phyloP scores from a whole-genome alignment of 2,113 vertebrate species.

The Zingel zingel region DNA sequence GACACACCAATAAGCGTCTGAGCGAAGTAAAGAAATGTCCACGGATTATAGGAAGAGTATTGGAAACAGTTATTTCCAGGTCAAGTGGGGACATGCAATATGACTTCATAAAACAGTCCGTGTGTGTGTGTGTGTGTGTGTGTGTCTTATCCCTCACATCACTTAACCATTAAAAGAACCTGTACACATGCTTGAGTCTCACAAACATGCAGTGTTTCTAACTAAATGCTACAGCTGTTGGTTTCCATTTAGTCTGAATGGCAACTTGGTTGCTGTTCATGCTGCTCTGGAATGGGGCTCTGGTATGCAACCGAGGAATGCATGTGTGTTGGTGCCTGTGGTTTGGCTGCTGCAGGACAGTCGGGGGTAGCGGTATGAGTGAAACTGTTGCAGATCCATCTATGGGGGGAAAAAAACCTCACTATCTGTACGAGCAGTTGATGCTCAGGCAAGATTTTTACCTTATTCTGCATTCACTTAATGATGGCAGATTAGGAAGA shows the following conservation, averaged over 20 bases:
- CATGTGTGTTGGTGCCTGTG: slow-evolving; percentile 61
- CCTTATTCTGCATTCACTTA: background rate
- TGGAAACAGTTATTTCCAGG: background rate
- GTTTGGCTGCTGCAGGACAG: slow-evolving; percentile 52
- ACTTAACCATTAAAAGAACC: background rate
- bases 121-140: background rate
- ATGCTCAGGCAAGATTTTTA: background rate
- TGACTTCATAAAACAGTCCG: background rate
- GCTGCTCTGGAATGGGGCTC: slow-evolving; percentile 45
- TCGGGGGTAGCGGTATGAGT: slow-evolving; percentile 24
- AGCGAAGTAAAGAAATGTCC: background rate
- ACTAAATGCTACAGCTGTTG: background rate
- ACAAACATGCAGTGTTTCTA: slow-evolving; percentile 1
- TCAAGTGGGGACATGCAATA: slow-evolving; percentile 6
- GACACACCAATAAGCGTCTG: background rate
- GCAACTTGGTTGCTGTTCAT: slow-evolving; percentile 19
- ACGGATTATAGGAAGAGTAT: background rate
- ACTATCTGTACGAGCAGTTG: background rate
- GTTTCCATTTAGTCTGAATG: slow-evolving; percentile 6
- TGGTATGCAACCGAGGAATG: slow-evolving; percentile 68
- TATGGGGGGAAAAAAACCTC: background rate
- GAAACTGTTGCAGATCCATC: slow-evolving; percentile 1
- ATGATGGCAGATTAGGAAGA: background rate
- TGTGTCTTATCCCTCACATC: background rate
- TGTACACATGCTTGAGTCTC: background rate